These are phyloP conservation scores for Dolichopus griseipennis DNA, from an alignment of 2,888 invertebrate species.

Conservation along the genomic window DNA sequence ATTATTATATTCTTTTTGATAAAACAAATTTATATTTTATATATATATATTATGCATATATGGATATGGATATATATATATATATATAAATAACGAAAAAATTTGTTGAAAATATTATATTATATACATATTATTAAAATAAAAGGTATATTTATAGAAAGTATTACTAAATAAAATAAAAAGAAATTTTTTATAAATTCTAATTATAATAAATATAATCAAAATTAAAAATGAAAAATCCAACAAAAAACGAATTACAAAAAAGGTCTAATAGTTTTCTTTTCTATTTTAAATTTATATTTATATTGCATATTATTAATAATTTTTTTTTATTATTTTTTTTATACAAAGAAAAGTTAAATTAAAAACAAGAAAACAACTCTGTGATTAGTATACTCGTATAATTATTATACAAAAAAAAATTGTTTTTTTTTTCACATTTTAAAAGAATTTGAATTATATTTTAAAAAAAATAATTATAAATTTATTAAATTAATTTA, in stretches of 20 bases:
- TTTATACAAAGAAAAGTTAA: not conserved
- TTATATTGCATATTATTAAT: not conserved
- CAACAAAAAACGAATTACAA: not conserved
- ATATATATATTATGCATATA: not conserved
- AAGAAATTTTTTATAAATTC: too few species aligned
- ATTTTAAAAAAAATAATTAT: too few species aligned
- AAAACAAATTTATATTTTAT: not conserved
- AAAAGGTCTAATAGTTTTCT: not conserved
- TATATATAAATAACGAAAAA: not conserved
- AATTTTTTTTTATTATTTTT: not conserved
- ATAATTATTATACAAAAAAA: not conserved
- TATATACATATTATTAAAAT: not conserved
- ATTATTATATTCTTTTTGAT: constrained; percentile 2
- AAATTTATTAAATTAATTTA: too few species aligned
- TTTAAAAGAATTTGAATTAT: too few species aligned
- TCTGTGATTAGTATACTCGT: constrained; percentile 6
- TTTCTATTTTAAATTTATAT: not conserved
- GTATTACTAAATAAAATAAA: too few species aligned
- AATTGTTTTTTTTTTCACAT: too few species aligned
- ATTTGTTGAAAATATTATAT: not conserved
- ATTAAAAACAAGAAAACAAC: not conserved
- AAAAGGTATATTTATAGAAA: not conserved
- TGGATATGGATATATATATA: not conserved
- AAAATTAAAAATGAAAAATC: not conserved
- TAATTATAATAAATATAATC: too few species aligned